Evolutionary conservation across 1,140 invertebrate genomes (phyloP).

Genomic region (Aplysia californica): DNA sequence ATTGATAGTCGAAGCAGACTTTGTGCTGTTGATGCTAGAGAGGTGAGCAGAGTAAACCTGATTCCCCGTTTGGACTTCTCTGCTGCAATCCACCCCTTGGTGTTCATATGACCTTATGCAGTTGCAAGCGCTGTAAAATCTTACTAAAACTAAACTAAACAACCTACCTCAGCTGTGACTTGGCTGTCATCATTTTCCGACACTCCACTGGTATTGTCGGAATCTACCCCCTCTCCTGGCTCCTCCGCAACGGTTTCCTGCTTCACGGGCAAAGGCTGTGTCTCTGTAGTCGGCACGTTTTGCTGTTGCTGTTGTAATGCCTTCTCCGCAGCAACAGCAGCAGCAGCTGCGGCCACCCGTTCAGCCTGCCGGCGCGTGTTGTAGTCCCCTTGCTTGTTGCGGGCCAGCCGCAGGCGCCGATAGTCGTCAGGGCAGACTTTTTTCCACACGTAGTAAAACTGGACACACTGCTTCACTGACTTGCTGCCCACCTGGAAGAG

Average conservation of each 20-base stretch:
- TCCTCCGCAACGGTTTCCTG: background rate
- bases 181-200: conserved; percentile 25
- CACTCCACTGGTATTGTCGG: conserved; percentile 11
- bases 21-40: too few species aligned
- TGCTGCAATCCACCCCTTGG: too few species aligned
- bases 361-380: conserved; percentile 22
- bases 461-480: conserved; percentile 91
- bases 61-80: too few species aligned
- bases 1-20: too few species aligned
- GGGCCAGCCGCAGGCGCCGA: conserved; percentile 73
- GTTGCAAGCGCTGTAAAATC: too few species aligned
- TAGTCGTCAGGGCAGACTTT: conserved; percentile 84
- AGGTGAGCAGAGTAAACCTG: too few species aligned
- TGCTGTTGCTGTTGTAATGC: conserved; percentile 22
- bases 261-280: background rate
- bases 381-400: conserved; percentile 58
- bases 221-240: conserved; percentile 11
- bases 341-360: conserved; percentile 30
- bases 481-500: conserved; percentile 82
- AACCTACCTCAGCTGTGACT: too few species aligned
- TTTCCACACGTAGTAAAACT: conserved; percentile 99
- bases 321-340: conserved; percentile 18
- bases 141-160: too few species aligned
- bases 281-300: background rate
- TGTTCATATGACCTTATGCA: too few species aligned